Conservation (phyloP, 2,113 vertebrate species). For the Salvelinus sp. region DNA sequence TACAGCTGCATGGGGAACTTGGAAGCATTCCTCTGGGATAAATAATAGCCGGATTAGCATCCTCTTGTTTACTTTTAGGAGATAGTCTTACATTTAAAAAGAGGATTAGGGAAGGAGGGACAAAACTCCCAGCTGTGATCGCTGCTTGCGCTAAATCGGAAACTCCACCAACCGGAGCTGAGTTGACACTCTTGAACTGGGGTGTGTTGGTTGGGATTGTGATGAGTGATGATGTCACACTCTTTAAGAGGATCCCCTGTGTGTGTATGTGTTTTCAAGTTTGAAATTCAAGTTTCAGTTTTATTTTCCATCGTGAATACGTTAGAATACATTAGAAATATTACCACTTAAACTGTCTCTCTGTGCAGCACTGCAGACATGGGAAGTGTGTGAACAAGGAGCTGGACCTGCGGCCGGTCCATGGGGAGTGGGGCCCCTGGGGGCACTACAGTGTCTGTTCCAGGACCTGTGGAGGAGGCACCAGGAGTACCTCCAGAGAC, state of each 20-base stretch:
- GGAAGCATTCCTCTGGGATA: conserved; percentile 48
- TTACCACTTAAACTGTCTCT: conserved; percentile 9
- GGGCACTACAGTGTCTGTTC: conserved; percentile 89
- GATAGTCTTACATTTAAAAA: conserved; percentile 55
- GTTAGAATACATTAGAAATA: background rate
- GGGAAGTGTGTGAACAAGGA: conserved; percentile 92
- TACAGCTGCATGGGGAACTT: conserved; percentile 51
- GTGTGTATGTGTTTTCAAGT: conserved; percentile 30
- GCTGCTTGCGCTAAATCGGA: conserved; percentile 21
- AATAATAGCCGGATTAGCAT: conserved; percentile 56
- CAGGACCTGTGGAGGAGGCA: conserved; percentile 93
- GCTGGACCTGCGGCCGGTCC: conserved; percentile 82
- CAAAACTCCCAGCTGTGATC: conserved; percentile 42
- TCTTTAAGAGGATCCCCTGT: conserved; percentile 12
- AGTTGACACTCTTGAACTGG: conserved; percentile 15
- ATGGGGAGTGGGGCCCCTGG: conserved; percentile 95
- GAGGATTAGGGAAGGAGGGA: conserved; percentile 41
- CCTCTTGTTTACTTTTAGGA: conserved; percentile 47
- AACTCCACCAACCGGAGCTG: background rate
- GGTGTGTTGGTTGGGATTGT: conserved; percentile 8
- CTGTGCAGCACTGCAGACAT: conserved; percentile 85
- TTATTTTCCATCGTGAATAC: conserved; percentile 1
- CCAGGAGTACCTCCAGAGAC: conserved; percentile 84
- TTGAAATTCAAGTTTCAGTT: too few species aligned
- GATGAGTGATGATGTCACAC: background rate